A percentile compares a stretch with the other conserved stretches of the same genome.
These are phyloP conservation scores for Aptenodytes patagonicus DNA, from an alignment of 2,113 vertebrate species.

Conservation along the genomic window DNA sequence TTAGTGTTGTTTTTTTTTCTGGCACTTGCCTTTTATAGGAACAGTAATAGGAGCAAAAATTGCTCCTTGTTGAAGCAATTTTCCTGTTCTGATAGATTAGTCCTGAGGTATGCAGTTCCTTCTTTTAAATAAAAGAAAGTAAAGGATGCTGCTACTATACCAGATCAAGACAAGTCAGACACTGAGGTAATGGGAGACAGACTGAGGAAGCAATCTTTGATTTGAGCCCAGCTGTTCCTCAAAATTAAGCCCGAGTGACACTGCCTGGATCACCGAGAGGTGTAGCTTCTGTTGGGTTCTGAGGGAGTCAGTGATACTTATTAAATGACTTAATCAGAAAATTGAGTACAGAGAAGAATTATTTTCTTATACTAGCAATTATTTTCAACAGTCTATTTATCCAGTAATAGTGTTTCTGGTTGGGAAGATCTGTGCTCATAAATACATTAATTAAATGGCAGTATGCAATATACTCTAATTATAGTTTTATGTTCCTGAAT, in stretches of 20 bases:
- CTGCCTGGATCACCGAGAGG: not conserved
- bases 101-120: not conserved
- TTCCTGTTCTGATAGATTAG: not conserved
- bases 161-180: not conserved
- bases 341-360: not conserved
- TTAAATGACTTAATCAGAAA: not conserved
- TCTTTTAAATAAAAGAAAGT: not conserved
- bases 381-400: not conserved
- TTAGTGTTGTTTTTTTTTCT: not conserved
- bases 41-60: not conserved
- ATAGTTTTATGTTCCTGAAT: not conserved
- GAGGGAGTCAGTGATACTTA: not conserved
- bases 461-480: not conserved
- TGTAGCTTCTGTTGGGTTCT: not conserved
- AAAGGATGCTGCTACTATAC: not conserved
- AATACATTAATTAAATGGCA: not conserved
- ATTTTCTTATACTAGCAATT: not conserved
- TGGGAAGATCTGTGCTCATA: not conserved
- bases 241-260: not conserved
- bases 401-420: not conserved
- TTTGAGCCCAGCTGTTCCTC: not conserved
- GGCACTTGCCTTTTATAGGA: not conserved
- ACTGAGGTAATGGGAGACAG: not conserved
- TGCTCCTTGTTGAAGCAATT: not conserved
- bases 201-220: not conserved